Conservation (phyloP, 2,113 vertebrate genomes). For the Melanocharis versteri region DNA sequence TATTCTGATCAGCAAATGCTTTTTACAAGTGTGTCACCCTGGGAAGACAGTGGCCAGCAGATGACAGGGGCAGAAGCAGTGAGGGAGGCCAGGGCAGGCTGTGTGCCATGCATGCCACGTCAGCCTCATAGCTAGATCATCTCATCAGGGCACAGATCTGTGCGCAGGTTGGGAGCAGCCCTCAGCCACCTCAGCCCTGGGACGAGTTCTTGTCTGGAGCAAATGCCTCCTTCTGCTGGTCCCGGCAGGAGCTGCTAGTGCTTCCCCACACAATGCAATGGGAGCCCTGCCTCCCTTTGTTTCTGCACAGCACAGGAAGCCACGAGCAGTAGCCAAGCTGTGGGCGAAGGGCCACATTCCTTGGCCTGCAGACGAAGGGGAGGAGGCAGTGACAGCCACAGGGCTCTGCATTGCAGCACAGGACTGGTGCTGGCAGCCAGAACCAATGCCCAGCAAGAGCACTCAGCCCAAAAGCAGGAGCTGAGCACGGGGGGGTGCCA, state of each 20-base stretch:
- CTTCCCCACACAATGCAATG: background rate
- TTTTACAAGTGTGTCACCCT: background rate
- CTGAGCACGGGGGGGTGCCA: rapidly evolving
- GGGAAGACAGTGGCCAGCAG: background rate
- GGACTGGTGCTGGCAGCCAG: background rate
- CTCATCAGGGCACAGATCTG: background rate
- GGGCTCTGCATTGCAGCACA: background rate
- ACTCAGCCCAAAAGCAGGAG: background rate
- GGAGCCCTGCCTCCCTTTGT: background rate
- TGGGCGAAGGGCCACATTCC: conserved; percentile 29
- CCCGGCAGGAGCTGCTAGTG: background rate
- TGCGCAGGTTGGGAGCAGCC: background rate
- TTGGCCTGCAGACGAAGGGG: background rate
- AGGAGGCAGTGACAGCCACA: background rate
- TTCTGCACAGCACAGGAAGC: background rate
- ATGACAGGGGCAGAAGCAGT: background rate
- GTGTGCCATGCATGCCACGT: rapidly evolving
- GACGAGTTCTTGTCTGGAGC: background rate
- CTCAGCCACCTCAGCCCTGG: background rate
- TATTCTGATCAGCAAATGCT: background rate
- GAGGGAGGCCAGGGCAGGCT: background rate
- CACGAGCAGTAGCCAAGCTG: background rate
- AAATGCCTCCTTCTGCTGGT: background rate
- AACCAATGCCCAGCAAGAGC: background rate
- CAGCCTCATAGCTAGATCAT: background rate